Conservation (phyloP, 2,113 vertebrate genomes). For the Datnioides undecimradiatus region DNA sequence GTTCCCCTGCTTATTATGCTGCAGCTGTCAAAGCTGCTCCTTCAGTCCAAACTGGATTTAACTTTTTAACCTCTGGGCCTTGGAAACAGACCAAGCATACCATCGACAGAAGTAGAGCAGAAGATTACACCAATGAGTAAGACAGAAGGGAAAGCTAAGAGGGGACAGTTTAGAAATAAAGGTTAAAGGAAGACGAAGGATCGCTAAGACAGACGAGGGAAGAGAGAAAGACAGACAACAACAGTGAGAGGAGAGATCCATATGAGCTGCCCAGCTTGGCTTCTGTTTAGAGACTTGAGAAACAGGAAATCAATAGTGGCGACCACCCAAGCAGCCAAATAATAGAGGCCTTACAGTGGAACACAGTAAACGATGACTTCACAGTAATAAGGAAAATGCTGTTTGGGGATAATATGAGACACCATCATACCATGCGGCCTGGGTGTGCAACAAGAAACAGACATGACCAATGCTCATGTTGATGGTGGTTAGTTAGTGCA, state of each 20-base stretch:
- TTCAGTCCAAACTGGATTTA: constrained; percentile 37
- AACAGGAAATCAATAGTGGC: constrained; percentile 66
- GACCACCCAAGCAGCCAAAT: constrained; percentile 46
- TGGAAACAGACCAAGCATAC: constrained; percentile 18
- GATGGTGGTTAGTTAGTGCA: neutral
- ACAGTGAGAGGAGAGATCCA: constrained; percentile 15
- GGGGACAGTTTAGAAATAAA: constrained; percentile 6
- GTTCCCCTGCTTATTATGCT: constrained; percentile 40
- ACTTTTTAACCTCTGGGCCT: constrained; percentile 35
- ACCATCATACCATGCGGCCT: neutral
- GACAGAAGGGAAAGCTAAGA: constrained; percentile 21
- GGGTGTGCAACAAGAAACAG: neutral
- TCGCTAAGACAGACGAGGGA: neutral
- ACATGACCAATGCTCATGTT: neutral
- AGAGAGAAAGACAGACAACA: neutral
- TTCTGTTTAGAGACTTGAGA: constrained; percentile 46
- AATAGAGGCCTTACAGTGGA: constrained; percentile 47
- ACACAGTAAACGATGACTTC: constrained; percentile 33
- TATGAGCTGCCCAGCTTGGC: constrained; percentile 49
- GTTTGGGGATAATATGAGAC: constrained; percentile 17
- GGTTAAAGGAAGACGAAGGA: constrained; percentile 6
- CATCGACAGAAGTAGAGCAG: constrained; percentile 12
- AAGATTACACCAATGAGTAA: constrained; percentile 19
- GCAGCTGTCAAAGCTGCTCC: constrained; percentile 33
- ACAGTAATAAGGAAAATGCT: constrained; percentile 49